Conservation (phyloP, 2,113 vertebrate species). For the Xerus inauris region DNA sequence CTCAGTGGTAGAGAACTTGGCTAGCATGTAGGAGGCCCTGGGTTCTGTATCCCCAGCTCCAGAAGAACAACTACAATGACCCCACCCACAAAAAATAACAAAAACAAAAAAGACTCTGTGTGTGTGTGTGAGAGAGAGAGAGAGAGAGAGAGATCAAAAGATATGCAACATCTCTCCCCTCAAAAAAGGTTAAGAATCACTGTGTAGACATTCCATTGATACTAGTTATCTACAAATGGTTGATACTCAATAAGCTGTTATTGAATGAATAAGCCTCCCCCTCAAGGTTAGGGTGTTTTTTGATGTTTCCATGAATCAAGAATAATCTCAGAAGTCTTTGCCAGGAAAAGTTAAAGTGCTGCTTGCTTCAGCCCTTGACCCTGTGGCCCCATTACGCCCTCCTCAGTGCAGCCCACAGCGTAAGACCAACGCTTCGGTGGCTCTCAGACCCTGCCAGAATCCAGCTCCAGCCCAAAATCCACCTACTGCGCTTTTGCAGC, state of each 20-base stretch:
- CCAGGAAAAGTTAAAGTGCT: background rate
- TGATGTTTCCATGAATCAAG: background rate
- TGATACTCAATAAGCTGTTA: constrained; percentile 23
- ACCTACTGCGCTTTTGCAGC: constrained; percentile 69
- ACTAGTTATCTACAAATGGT: background rate
- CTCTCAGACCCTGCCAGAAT: constrained; percentile 22
- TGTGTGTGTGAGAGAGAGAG: too few species aligned
- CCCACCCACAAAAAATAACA: background rate
- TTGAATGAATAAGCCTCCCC: constrained; percentile 27
- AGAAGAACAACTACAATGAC: background rate
- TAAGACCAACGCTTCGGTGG: background rate
- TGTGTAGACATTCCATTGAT: background rate
- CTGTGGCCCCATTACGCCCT: background rate
- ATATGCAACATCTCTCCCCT: background rate
- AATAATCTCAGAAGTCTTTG: constrained; percentile 6
- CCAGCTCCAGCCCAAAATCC: constrained; percentile 50
- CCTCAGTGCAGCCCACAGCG: background rate
- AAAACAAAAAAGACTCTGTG: too few species aligned
- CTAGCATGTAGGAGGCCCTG: background rate
- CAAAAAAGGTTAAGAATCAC: background rate
- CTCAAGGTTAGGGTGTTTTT: background rate
- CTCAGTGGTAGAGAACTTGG: background rate
- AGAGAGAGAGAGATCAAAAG: background rate
- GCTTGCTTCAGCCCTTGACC: background rate
- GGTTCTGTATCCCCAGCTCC: background rate